Evolutionary conservation across 2,113 vertebrate genomes (phyloP).

Genomic region (Corydoras maculifer): DNA sequence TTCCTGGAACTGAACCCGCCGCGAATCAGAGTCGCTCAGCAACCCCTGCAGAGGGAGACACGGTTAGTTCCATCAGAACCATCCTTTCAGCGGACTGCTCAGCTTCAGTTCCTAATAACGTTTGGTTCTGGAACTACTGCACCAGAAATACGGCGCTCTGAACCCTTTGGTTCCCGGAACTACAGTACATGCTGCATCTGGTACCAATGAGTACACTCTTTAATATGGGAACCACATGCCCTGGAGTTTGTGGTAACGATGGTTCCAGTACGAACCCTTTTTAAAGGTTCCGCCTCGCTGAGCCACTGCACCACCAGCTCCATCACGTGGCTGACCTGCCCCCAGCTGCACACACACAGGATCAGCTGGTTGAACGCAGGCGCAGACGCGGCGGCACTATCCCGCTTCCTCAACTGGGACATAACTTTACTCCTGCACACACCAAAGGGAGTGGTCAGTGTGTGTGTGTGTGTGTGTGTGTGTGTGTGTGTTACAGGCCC

Average conservation of each 20-base stretch:
- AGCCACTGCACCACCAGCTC: slow-evolving; percentile 82
- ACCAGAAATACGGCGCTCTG: too few species aligned
- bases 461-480: not conserved
- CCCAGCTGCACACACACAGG: slow-evolving; percentile 90
- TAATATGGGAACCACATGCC: too few species aligned
- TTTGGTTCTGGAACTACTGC: too few species aligned
- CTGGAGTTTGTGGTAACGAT: not conserved
- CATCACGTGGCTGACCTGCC: slow-evolving; percentile 70
- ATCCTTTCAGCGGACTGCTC: too few species aligned
- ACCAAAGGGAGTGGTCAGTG: not conserved
- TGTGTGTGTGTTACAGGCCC: not conserved
- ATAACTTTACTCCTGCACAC: slow-evolving; percentile 75
- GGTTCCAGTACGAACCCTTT: slow-evolving; percentile 54
- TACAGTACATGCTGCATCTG: too few species aligned
- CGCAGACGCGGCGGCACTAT: slow-evolving; percentile 51
- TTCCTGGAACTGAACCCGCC: slow-evolving; percentile 69
- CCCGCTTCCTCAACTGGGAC: slow-evolving; percentile 73
- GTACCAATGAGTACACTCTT: too few species aligned
- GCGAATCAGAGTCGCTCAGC: slow-evolving; percentile 18
- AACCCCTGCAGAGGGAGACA: slow-evolving; percentile 50
- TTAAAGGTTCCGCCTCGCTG: slow-evolving; percentile 51
- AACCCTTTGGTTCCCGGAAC: too few species aligned
- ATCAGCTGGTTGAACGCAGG: slow-evolving; percentile 70
- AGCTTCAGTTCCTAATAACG: too few species aligned
- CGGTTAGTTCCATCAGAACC: too few species aligned